A percentile compares a stretch with the other conserved stretches of the same genome.
Evolutionary conservation across 2,888 invertebrate genomes (phyloP).

Genomic region (Liposcelis brunnea): DNA sequence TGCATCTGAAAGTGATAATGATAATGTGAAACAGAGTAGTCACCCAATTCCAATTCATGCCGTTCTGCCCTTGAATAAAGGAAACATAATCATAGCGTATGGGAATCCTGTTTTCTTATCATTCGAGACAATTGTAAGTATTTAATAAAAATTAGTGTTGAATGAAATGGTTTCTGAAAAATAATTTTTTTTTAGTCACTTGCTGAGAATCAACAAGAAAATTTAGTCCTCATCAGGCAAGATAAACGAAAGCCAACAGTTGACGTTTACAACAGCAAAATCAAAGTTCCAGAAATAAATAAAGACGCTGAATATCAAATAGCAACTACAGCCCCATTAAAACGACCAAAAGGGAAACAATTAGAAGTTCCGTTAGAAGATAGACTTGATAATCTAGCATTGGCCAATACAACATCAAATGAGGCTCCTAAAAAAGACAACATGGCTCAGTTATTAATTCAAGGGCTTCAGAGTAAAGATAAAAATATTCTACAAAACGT

Average conservation of each 20-base stretch:
- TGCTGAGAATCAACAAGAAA: not conserved
- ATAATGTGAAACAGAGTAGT: slow-evolving; percentile 28
- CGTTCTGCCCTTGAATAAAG: slow-evolving; percentile 26
- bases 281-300: slow-evolving; percentile 27
- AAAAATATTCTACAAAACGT: slow-evolving; percentile 53
- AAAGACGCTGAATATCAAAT: slow-evolving; percentile 33
- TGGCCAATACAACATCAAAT: slow-evolving; percentile 21
- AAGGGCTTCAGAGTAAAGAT: slow-evolving; percentile 75
- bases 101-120: slow-evolving; percentile 36
- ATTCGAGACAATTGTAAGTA: slow-evolving; percentile 39
- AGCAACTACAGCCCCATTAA: slow-evolving; percentile 20
- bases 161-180: too few species aligned
- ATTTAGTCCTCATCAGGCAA: slow-evolving; percentile 1
- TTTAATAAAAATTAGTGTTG: too few species aligned
- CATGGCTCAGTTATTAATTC: slow-evolving; percentile 61
- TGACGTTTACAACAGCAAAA: slow-evolving; percentile 20
- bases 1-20: slow-evolving; percentile 33
- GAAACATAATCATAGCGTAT: slow-evolving; percentile 36
- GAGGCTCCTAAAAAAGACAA: slow-evolving; percentile 23
- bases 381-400: slow-evolving; percentile 58
- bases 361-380: slow-evolving; percentile 66
- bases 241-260: not conserved
- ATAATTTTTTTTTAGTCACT: not conserved
- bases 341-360: slow-evolving; percentile 23
- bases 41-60: slow-evolving; percentile 37